These are phyloP conservation scores for Melipona bicolor DNA, from an alignment of 2,888 invertebrate species.

Conservation along the genomic window DNA sequence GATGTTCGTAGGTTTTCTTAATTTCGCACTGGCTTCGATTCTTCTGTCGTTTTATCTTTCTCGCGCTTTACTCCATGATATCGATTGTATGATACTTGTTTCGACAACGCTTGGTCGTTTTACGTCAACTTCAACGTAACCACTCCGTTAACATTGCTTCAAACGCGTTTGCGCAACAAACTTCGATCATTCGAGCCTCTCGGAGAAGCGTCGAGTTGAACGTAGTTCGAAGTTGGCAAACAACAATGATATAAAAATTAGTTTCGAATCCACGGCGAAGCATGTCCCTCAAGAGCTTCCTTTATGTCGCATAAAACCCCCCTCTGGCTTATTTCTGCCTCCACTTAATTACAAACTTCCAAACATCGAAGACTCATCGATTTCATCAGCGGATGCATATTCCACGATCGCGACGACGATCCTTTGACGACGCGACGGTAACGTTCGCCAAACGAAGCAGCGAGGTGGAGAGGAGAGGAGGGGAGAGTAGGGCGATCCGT, in stretches of 20 bases:
- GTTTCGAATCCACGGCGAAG: too few relatives aligned
- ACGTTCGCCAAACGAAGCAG: slow-evolving; percentile 2
- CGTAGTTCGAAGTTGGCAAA: too few relatives aligned
- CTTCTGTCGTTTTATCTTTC: too few relatives aligned
- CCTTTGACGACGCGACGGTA: neutral
- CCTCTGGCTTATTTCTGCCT: neutral
- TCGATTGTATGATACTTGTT: too few relatives aligned
- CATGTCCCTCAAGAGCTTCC: neutral
- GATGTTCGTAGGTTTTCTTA: too few relatives aligned
- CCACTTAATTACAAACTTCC: neutral
- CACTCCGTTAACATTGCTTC: neutral
- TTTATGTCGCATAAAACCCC: neutral
- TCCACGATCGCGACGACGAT: too few relatives aligned
- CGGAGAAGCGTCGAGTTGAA: too few relatives aligned
- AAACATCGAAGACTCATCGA: neutral
- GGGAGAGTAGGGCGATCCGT: neutral
- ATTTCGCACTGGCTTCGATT: too few relatives aligned
- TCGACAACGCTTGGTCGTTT: too few relatives aligned
- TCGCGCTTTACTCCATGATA: too few relatives aligned
- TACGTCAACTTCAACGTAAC: neutral
- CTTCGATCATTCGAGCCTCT: too few relatives aligned
- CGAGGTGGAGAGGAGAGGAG: neutral
- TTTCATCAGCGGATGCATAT: neutral
- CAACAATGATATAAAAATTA: too few relatives aligned
- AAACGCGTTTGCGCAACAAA: neutral